Conservation (phyloP, 2,113 vertebrate species). For the Ranitomeya variabilis region DNA sequence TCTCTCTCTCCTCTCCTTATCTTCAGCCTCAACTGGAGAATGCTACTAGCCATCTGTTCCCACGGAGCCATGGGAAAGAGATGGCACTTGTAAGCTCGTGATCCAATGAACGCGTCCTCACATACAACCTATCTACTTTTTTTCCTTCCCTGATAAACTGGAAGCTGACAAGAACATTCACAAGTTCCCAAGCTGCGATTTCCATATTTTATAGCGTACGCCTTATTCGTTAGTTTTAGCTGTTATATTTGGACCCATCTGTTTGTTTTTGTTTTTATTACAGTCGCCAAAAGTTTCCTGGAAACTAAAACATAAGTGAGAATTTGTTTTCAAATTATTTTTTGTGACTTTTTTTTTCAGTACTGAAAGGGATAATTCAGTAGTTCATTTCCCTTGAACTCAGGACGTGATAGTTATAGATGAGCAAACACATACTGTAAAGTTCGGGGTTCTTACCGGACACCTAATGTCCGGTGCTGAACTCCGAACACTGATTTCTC, state of each 20-base stretch:
- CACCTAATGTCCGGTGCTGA: too few relatives aligned
- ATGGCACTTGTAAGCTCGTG: not conserved
- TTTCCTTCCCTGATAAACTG: not conserved
- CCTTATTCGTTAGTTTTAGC: not conserved
- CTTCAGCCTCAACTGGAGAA: conserved; percentile 43
- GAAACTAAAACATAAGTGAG: not conserved
- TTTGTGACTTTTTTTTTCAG: not conserved
- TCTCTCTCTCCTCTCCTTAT: conserved; percentile 51
- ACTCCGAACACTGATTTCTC: too few relatives aligned
- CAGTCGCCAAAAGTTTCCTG: conserved; percentile 6
- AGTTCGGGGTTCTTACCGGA: too few relatives aligned
- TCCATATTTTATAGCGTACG: not conserved
- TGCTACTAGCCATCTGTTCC: conserved; percentile 35
- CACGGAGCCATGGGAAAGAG: conserved; percentile 47
- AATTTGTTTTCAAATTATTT: not conserved
- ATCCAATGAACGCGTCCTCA: not conserved
- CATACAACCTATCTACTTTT: not conserved
- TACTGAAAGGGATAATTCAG: conserved; percentile 5
- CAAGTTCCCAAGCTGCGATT: not conserved
- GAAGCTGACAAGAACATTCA: not conserved
- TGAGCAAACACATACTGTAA: too few relatives aligned
- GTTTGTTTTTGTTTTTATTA: not conserved
- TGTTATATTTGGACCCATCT: not conserved
- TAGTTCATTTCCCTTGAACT: conserved; percentile 12
- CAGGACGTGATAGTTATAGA: not conserved